Conservation (phyloP, 2,797 vertebrate species). For the Salarias fasciatus region DNA sequence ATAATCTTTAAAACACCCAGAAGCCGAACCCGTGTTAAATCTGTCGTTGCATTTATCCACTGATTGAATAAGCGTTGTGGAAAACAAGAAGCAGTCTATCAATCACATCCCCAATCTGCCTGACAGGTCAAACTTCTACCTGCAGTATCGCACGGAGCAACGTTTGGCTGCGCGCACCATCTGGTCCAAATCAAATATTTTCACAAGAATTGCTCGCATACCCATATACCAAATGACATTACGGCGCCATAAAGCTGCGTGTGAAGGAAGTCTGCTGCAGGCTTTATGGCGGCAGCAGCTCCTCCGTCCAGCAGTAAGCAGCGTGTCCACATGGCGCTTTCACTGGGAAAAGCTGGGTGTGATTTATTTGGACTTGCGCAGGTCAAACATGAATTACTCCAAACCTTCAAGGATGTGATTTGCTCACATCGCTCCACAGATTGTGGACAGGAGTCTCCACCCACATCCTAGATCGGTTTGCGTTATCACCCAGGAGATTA, state of each 20-base stretch:
- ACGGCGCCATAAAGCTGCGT: constrained; percentile 68
- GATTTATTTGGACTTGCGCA: constrained; percentile 68
- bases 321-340: constrained; percentile 55
- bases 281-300: constrained; percentile 64
- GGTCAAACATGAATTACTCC: constrained; percentile 56
- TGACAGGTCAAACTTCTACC: constrained; percentile 47
- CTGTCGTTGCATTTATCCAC: not conserved
- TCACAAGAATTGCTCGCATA: constrained; percentile 66
- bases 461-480: constrained; percentile 3
- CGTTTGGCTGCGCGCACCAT: constrained; percentile 63
- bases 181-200: constrained; percentile 78
- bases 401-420: constrained; percentile 73
- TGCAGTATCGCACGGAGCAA: constrained; percentile 40
- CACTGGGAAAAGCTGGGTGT: constrained; percentile 63
- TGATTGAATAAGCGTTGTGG: constrained; percentile 17
- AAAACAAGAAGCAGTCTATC: constrained; percentile 64
- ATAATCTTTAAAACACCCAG: too few species aligned
- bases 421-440: constrained; percentile 60
- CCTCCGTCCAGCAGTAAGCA: constrained; percentile 40
- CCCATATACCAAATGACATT: constrained; percentile 67
- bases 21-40: too few species aligned
- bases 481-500: not conserved
- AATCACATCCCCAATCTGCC: constrained; percentile 64
- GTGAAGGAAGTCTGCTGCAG: constrained; percentile 74
- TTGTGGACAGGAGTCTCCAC: constrained; percentile 36